These are phyloP conservation scores for Auanema sp. DNA, from an alignment of 2,888 invertebrate genomes.

Conservation along the genomic window DNA sequence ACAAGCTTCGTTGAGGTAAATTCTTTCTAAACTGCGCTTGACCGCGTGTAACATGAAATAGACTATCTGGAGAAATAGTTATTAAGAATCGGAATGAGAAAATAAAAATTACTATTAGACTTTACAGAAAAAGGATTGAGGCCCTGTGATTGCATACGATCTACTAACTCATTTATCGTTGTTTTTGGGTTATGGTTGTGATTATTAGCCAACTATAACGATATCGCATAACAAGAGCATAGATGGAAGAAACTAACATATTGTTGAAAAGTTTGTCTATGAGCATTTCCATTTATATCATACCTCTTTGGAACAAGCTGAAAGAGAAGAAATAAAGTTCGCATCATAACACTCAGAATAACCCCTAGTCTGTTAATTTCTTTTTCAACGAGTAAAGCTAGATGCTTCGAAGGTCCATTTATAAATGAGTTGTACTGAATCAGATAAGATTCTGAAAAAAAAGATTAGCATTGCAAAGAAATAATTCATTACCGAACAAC, in stretches of 20 bases:
- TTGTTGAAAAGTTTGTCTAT: slow-evolving; percentile 11
- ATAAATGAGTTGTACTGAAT: slow-evolving; percentile 10
- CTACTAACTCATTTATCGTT: too few species aligned
- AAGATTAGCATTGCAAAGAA: too few species aligned
- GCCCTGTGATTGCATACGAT: too few species aligned
- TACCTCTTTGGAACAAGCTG: slow-evolving; percentile 16
- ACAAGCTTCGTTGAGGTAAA: background rate
- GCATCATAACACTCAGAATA: background rate
- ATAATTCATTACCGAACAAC: too few species aligned
- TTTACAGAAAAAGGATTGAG: too few species aligned
- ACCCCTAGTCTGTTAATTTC: slow-evolving; percentile 13
- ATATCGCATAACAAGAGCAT: background rate
- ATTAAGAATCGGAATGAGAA: too few species aligned
- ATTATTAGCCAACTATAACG: background rate
- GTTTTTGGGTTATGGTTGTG: too few species aligned
- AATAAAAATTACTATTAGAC: too few species aligned
- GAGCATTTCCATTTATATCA: slow-evolving; percentile 4
- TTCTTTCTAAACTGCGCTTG: background rate
- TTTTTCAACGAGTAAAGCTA: slow-evolving; percentile 8
- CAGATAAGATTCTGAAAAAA: slow-evolving; percentile 10
- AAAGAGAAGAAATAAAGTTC: background rate
- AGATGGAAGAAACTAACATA: slow-evolving; percentile 10
- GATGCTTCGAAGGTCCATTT: background rate
- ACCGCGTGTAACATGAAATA: too few species aligned
- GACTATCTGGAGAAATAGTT: too few species aligned